Evolutionary conservation across 2,888 invertebrate species (phyloP).

Genomic region (Catocala fraxini): DNA sequence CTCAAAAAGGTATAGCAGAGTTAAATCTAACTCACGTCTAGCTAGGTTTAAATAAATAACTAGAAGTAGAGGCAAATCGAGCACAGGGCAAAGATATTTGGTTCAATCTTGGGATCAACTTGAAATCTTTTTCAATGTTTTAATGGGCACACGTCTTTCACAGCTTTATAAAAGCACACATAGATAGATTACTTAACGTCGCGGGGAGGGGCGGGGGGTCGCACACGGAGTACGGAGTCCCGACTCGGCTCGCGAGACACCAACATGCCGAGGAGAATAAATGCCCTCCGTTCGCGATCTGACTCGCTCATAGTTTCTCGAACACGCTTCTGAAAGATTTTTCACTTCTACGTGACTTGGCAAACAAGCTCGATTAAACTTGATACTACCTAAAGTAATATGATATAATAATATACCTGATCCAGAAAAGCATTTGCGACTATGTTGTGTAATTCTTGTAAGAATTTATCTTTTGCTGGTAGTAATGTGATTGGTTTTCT

Average conservation of each 20-base stretch:
- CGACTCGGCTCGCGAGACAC: conserved; percentile 79
- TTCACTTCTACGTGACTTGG: conserved; percentile 55
- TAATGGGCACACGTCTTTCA: not conserved
- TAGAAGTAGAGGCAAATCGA: too few relatives aligned
- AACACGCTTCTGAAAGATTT: conserved; percentile 71
- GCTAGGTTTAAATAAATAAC: too few relatives aligned
- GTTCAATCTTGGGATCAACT: too few relatives aligned
- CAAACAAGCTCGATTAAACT: conserved; percentile 45
- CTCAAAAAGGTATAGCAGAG: too few relatives aligned
- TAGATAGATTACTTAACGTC: conserved; percentile 68
- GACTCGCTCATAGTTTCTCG: conserved; percentile 73
- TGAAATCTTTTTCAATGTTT: too few relatives aligned
- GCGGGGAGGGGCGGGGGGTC: conserved; percentile 74
- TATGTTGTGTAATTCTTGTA: conserved; percentile 72
- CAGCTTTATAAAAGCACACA: not conserved
- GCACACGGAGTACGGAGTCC: conserved; percentile 75
- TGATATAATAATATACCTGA: conserved; percentile 63
- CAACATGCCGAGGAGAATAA: conserved; percentile 76
- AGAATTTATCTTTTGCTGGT: conserved; percentile 75
- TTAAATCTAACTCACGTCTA: too few relatives aligned
- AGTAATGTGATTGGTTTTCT: conserved; percentile 69
- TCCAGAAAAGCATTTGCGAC: conserved; percentile 76
- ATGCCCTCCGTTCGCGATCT: conserved; percentile 79
- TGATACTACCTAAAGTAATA: conserved; percentile 31
- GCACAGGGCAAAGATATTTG: too few relatives aligned